A percentile compares a stretch with the other conserved stretches of the same genome.
Conservation (phyloP, 2,888 invertebrate genomes). For the Phragmatobia fuliginosa region DNA sequence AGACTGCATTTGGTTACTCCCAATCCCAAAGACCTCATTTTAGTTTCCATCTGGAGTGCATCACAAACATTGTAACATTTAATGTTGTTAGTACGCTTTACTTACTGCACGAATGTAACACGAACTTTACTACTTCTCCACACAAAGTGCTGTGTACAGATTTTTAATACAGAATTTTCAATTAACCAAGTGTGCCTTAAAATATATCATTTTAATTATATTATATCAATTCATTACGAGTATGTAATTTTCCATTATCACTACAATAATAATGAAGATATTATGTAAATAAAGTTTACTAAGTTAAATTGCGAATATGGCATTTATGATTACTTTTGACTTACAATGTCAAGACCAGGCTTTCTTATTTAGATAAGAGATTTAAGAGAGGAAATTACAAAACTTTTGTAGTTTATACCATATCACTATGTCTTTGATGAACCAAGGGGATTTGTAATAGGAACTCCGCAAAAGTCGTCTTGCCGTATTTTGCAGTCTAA, state of each 20-base stretch:
- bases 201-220: neutral
- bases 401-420: neutral
- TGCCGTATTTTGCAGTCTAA: neutral
- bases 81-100: slow-evolving; percentile 62
- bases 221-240: neutral
- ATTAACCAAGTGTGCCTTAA: neutral
- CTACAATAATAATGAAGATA: no score
- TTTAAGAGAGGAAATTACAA: neutral
- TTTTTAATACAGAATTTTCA: neutral
- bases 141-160: neutral
- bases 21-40: slow-evolving; percentile 63
- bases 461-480: neutral
- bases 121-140: slow-evolving; percentile 8
- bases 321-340: neutral
- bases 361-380: neutral
- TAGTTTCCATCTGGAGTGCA: slow-evolving; percentile 56
- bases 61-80: slow-evolving; percentile 59
- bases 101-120: slow-evolving; percentile 56
- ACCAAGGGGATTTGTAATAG: neutral
- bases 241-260: neutral
- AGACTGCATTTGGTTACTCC: slow-evolving; percentile 41
- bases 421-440: neutral
- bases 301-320: no score
- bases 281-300: no score
- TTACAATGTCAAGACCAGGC: neutral